These are phyloP conservation scores for Zootermopsis nevadensis DNA, from an alignment of 2,888 invertebrate species.

Conservation along the genomic window DNA sequence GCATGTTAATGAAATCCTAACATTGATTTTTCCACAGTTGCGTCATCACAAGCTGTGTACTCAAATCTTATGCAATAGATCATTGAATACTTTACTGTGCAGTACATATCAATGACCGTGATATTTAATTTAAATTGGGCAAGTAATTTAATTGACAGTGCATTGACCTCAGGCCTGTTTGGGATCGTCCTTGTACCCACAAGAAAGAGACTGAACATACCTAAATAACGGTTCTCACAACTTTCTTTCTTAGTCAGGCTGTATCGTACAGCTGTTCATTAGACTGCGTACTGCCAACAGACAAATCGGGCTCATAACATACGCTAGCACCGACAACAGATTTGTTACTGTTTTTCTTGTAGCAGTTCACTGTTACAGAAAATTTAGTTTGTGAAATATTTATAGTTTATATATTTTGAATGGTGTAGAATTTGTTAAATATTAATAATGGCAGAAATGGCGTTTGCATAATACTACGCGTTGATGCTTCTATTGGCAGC, in stretches of 20 bases:
- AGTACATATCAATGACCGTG: neutral
- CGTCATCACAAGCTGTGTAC: neutral
- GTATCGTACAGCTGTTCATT: constrained; percentile 8
- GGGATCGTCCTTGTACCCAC: neutral
- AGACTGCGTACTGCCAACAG: neutral
- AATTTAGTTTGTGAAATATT: too few species aligned
- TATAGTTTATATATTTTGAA: too few species aligned
- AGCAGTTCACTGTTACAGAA: too few species aligned
- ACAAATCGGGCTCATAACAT: too few species aligned
- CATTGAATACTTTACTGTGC: neutral
- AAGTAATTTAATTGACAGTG: neutral
- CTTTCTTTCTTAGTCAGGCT: neutral
- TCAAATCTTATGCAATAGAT: neutral
- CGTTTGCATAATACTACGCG: neutral
- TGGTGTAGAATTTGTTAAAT: too few species aligned
- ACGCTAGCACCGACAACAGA: too few species aligned
- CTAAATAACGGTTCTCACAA: neutral
- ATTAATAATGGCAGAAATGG: neutral
- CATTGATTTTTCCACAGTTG: neutral
- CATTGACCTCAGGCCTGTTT: constrained; percentile 25
- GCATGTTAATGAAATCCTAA: neutral
- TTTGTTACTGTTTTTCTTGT: too few species aligned
- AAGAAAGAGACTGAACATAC: neutral
- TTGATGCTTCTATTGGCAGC: constrained; percentile 22
- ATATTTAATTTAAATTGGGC: neutral